Evolutionary conservation across 2,797 vertebrate species (phyloP).

Genomic region (Calcarius lapponicus): DNA sequence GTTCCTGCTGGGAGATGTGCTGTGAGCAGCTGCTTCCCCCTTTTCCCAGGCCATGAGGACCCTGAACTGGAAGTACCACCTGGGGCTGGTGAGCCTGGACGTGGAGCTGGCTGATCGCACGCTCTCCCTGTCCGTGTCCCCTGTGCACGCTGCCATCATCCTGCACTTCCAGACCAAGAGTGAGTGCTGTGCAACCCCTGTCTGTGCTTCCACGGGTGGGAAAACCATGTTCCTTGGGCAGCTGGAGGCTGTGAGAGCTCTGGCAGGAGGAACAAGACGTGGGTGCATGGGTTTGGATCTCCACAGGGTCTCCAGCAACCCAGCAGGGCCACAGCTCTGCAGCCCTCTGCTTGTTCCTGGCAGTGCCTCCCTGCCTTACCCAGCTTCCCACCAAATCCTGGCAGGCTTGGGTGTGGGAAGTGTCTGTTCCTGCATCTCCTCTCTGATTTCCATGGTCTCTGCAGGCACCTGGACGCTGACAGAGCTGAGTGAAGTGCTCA

Average conservation of each 20-base stretch:
- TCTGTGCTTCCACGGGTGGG: neutral
- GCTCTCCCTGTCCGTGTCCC: constrained; percentile 88
- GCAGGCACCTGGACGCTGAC: constrained; percentile 89
- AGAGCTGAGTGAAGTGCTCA: constrained; percentile 87
- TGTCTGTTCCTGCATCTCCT: neutral
- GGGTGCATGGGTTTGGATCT: neutral
- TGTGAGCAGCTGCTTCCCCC: neutral
- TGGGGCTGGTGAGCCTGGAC: constrained; percentile 92
- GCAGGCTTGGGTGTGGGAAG: neutral
- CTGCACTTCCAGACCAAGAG: constrained; percentile 95
- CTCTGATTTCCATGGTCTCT: rapidly evolving
- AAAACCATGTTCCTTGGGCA: rapidly evolving
- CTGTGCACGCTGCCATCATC: constrained; percentile 93
- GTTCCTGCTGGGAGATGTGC: neutral
- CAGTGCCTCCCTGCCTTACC: neutral
- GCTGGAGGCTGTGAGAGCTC: neutral
- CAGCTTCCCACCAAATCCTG: neutral
- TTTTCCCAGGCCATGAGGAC: constrained; percentile 92
- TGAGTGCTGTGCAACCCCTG: constrained; percentile 24
- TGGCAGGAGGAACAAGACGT: neutral
- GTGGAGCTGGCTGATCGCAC: constrained; percentile 94
- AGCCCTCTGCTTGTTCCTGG: neutral
- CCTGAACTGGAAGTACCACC: constrained; percentile 95
- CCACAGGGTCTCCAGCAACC: neutral
- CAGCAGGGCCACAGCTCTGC: neutral